Evolutionary conservation across 2,113 vertebrate species (phyloP).

Genomic region (Petrocephalus zakoni): DNA sequence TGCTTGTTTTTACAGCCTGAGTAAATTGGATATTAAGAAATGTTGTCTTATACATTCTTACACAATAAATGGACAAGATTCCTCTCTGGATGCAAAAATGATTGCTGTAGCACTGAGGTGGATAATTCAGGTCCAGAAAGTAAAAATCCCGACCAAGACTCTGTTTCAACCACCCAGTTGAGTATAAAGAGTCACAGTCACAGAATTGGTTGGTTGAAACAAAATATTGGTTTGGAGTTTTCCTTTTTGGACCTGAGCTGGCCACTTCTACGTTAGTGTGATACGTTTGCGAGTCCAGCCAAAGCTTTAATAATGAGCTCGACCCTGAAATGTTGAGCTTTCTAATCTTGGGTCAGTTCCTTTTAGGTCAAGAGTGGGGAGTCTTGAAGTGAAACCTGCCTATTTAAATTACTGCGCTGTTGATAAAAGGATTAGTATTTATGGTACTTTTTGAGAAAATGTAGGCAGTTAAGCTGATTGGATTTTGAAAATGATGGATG

Average conservation of each 20-base stretch:
- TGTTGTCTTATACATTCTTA: background rate
- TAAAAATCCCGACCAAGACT: background rate
- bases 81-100: background rate
- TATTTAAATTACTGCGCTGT: background rate
- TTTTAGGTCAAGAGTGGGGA: background rate
- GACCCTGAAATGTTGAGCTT: background rate
- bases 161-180: background rate
- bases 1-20: background rate
- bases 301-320: background rate
- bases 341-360: background rate
- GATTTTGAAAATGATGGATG: background rate
- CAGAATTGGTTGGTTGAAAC: background rate
- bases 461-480: slow-evolving; percentile 1
- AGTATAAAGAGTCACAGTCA: background rate
- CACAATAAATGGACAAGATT: background rate
- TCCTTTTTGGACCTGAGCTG: background rate
- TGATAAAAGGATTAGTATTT: slow-evolving; percentile 5
- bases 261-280: background rate
- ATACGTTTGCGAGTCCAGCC: background rate
- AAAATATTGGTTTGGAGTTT: background rate
- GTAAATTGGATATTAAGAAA: background rate
- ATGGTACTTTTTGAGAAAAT: background rate
- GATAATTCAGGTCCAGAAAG: background rate
- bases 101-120: background rate
- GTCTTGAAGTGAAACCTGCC: background rate